Base-by-base conservation (phyloP, 64 coral and sea anemone genomes). In the Stichodactyla helianthus region DNA sequence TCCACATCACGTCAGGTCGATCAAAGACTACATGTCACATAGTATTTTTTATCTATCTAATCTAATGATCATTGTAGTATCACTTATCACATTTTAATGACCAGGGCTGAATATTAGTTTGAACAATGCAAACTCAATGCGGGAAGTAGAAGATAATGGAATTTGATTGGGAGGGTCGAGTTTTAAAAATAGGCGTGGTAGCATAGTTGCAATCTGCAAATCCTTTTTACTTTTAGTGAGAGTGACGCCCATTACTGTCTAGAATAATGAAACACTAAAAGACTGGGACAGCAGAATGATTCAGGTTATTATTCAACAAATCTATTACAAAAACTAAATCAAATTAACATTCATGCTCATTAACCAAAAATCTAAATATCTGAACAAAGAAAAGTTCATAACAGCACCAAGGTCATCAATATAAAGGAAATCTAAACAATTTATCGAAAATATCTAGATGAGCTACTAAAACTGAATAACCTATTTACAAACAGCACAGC, bases 401-500 rank as follows among this genome's bases (percentile, higher is more conserved):
- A 14, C 68, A 74, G 10, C 10, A 31, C 10, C 10, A 74, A 74
- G 68, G 26, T 74, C 68, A 74, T 23, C 25, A 74, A 74, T 26
- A 74, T 74, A 74, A 74, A 64, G 6, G 7, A 68, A 68, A 58
- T n/a, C 63, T 18, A 25, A 68, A 68, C n/a, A 22, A 23, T n/a
- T 68, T 68, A 22, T 74, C 10, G 20, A 26, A 71, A 71, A 23
- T 20, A 26, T 23, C 9, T 20, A 27, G 11, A 74, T 10, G 4
- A 59, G 35, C 55, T 74, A 31, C 25, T 6, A 4, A 31, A 28
- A 74, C 23, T 74, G 25, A 74, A 74, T 74, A 25, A 74, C 68
- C 68, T 74, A 74, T 74, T 74, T 74, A 74, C 68, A 74, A 74
- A 74, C 25, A 74, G 68, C 25, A 74, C 25, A 74, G 68, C 25